Conservation (phyloP, 2,888 invertebrate species). For the Rhamnusium bicolor region DNA sequence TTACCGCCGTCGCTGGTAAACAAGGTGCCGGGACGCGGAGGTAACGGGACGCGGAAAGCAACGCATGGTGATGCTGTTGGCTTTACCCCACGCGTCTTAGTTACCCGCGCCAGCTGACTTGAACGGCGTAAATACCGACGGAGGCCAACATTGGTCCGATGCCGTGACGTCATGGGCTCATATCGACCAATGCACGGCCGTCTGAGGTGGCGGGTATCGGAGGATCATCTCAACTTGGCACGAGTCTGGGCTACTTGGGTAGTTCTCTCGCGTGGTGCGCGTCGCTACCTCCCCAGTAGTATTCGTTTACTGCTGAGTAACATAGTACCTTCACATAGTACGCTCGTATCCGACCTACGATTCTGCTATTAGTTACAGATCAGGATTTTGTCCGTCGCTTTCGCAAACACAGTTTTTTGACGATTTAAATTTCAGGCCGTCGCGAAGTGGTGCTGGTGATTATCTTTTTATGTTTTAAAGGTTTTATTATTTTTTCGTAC, state of each 20-base stretch:
- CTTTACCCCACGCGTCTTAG: conserved; percentile 66
- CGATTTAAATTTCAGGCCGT: background rate
- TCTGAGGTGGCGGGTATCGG: conserved; percentile 68
- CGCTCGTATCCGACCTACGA: conserved; percentile 4
- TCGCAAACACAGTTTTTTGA: background rate
- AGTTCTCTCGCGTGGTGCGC: conserved; percentile 68
- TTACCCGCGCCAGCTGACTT: conserved; percentile 68
- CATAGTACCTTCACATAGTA: conserved; percentile 14
- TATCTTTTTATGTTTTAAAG: background rate
- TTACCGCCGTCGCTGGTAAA: conserved; percentile 15
- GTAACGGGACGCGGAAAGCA: conserved; percentile 28
- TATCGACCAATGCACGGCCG: conserved; percentile 71
- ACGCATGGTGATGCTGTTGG: conserved; percentile 37
- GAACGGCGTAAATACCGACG: conserved; percentile 67
- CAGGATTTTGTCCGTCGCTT: conserved; percentile 16
- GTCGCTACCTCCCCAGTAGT: conserved; percentile 58
- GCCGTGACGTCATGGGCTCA: conserved; percentile 67
- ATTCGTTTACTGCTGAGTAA: conserved; percentile 29
- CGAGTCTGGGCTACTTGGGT: conserved; percentile 65
- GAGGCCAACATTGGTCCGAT: conserved; percentile 64
- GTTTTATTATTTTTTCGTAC: conserved; percentile 5
- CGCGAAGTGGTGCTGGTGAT: conserved; percentile 4
- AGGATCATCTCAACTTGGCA: conserved; percentile 69
- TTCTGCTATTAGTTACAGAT: background rate
- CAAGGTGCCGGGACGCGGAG: conserved; percentile 3